Base-by-base conservation (phyloP, 2,888 invertebrate species). In the Polylopha cassiicola region DNA sequence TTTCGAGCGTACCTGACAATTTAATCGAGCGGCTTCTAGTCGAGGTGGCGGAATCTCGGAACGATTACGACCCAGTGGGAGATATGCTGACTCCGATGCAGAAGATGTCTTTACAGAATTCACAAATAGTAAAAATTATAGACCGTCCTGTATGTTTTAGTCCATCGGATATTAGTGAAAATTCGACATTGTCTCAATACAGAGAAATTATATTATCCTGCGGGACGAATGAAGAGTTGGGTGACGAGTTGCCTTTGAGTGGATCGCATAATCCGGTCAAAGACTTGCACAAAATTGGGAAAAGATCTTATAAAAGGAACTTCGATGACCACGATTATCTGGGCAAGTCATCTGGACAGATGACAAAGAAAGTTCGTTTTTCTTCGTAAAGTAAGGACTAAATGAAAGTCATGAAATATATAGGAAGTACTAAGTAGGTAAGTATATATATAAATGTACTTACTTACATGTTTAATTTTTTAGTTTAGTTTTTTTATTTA, bases 31-130 rank as follows among this genome's bases (percentile, higher is more conserved):
- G 65, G 0, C 52, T 78, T 1, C 21, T 75, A n/a, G 61, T 63
- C 0, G 73, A 75, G 34, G 60, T 66, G 0, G 47, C 65, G 29
- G 43, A 46, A 0, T 65, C 71, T 0, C 67, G 65, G 29, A 51
- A 56, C 9, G 58, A 49, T 18, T 36, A 58, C 3, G 77, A 79
- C 50, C 71, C 67, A 0, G 37, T 77, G 0, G 67, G 53, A 1
- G 68, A 71, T 1, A 63, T 67, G 0, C 56, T 77, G 1, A 61
- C 61, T 7, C 68, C 73, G 0, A 16, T 69, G 30, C 66, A 78
- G 30, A 65, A 60, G 21, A 58, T 65, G 1, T 55, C 47, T 4
- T 43, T 78, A 1, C 63, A 65, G 17, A 62, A 66, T 2, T 57
- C 66, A 0, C 54, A 58, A 11, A 14, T 64, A 4, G 61, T 64